A percentile compares a stretch with the other conserved stretches of the same genome.
phyloP scores from a whole-genome alignment of 1,140 invertebrate genomes.

The Microvelia longipes region DNA sequence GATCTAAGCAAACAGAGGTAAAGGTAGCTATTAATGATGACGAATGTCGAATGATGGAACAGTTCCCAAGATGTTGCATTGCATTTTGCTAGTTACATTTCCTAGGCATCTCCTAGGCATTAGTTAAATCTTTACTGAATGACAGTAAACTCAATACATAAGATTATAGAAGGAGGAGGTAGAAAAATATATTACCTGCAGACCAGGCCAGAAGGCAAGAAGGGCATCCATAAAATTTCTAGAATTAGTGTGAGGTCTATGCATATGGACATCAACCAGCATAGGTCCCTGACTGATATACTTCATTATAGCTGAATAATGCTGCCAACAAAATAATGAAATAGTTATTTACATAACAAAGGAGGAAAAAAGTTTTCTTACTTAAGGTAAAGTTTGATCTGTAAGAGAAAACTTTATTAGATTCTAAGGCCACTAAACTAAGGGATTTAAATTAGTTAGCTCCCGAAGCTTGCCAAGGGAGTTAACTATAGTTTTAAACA shows the following conservation, averaged over 20 bases:
- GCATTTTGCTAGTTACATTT: too few species aligned
- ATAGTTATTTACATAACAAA: neutral
- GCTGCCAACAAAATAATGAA: slow-evolving; percentile 31
- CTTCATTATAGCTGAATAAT: slow-evolving; percentile 97
- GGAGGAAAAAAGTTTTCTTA: neutral
- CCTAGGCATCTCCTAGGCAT: too few species aligned
- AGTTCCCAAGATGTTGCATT: too few species aligned
- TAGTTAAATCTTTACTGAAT: too few species aligned
- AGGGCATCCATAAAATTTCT: slow-evolving; percentile 95
- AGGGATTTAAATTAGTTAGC: neutral
- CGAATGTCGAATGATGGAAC: too few species aligned
- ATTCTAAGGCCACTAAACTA: neutral
- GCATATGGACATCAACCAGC: slow-evolving; percentile 97
- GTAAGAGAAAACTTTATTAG: neutral
- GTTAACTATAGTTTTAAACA: too few species aligned
- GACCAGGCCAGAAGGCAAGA: slow-evolving; percentile 92
- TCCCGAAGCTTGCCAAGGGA: too few species aligned
- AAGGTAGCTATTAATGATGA: too few species aligned
- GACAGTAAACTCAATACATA: too few species aligned
- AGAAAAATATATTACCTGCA: slow-evolving; percentile 75
- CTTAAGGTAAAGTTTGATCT: too few species aligned
- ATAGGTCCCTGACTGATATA: slow-evolving; percentile 91
- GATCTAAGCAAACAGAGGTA: too few species aligned
- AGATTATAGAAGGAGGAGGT: too few species aligned
- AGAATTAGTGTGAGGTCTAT: slow-evolving; percentile 83